These are phyloP conservation scores for Elysia chlorotica DNA, from an alignment of 1,140 invertebrate genomes.

Conservation along the genomic window DNA sequence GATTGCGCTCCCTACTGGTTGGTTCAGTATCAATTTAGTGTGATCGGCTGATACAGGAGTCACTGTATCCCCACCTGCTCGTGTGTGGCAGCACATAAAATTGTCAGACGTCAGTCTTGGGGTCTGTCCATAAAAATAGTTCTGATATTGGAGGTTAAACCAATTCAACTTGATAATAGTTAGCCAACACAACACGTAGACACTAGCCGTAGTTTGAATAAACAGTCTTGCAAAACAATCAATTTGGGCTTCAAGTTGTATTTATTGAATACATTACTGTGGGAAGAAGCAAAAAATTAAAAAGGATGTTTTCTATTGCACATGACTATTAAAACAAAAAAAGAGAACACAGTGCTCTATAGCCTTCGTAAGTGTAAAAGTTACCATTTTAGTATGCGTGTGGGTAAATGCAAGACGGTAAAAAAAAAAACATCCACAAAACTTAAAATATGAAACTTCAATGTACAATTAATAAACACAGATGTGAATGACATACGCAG, in stretches of 20 bases:
- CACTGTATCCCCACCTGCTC: background rate
- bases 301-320: background rate
- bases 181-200: too few relatives aligned
- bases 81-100: background rate
- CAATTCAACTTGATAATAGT: too few relatives aligned
- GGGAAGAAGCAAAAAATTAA: too few relatives aligned
- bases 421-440: too few relatives aligned
- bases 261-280: too few relatives aligned
- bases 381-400: background rate
- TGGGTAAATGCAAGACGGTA: background rate
- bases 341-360: background rate
- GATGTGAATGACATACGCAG: background rate
- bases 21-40: background rate
- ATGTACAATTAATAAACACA: background rate
- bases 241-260: too few relatives aligned
- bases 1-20: background rate
- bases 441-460: too few relatives aligned
- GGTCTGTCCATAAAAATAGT: too few relatives aligned
- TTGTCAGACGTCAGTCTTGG: too few relatives aligned
- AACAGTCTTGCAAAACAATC: too few relatives aligned
- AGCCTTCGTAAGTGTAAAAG: background rate
- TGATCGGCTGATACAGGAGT: background rate
- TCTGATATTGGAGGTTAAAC: too few relatives aligned
- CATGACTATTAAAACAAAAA: background rate
- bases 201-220: too few relatives aligned